Base-by-base conservation (phyloP, 2,797 vertebrate genomes). In the Iguana delicatissima region DNA sequence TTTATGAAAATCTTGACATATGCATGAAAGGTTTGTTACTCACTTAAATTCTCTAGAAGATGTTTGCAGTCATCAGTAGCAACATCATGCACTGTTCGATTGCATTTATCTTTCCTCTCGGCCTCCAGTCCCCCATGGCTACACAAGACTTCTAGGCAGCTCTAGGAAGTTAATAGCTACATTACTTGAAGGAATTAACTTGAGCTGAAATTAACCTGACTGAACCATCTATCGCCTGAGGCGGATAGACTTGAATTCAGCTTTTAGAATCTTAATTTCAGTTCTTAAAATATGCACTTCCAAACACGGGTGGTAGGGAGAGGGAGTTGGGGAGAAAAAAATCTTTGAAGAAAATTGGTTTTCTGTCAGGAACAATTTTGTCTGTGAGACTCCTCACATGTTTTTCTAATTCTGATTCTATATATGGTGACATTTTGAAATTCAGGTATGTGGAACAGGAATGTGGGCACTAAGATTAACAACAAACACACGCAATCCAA, bases 51-150 rank as follows among this genome's bases (percentile, higher is more conserved):
- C 97, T 99, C 99, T 89, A 99, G 98, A 50, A 99, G 98, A 94
- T 99, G 98, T 96, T 99, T 99, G 97, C 99, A 99, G 97, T 99
- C 99, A 91, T 99, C 99, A 6, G 99, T 99, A 90, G 99, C 99
- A 90, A 99, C 98, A 86, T 99, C 98, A 72, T 99, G 99, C 89
- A 98, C 97, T 4, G 99, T 99, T 94, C 98, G 98, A 94, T 98
- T 97, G 92, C 98, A 99, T 82, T 98, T 98, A 93, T 99, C 99
- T 95, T 97, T 98, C 93, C 96, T 98, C 93, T 99, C 98, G 35
- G 98, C 98, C 96, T 99, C 98, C 86, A 99, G 98, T 89, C 98
- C 98, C 91, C 97, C 97, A 90, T 99, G 98, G 95, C 96, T 97
- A 96, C 98, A 99, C 94, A 99, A 96, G 94, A 99, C 97, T 97